Conservation (phyloP, 2,797 vertebrate species). For the Lithobates pipiens region DNA sequence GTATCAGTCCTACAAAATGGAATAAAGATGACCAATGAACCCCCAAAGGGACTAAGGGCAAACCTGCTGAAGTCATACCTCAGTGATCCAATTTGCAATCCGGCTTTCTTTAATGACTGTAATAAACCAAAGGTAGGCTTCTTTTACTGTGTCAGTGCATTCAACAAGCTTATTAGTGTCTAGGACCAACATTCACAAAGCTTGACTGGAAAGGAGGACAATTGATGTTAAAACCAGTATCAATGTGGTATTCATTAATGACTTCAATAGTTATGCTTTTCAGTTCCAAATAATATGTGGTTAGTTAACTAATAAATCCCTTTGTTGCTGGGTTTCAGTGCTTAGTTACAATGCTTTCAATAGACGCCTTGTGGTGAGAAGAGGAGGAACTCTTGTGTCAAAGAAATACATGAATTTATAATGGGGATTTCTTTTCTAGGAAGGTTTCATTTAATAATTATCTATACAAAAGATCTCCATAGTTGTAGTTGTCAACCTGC, state of each 20-base stretch:
- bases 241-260: background rate
- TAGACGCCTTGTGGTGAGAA: background rate
- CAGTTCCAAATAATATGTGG: background rate
- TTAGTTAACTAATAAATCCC: background rate
- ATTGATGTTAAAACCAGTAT: slow-evolving; percentile 1
- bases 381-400: background rate
- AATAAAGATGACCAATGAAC: slow-evolving; percentile 65
- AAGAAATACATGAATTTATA: background rate
- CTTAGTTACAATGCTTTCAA: background rate
- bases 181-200: slow-evolving; percentile 6
- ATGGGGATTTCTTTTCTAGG: background rate
- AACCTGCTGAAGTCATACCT: slow-evolving; percentile 57
- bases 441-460: background rate
- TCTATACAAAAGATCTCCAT: no score
- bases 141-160: slow-evolving; percentile 21
- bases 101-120: slow-evolving; percentile 65
- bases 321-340: background rate
- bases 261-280: background rate
- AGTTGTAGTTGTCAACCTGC: no score
- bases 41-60: slow-evolving; percentile 63
- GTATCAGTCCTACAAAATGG: slow-evolving; percentile 53
- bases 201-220: background rate
- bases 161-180: slow-evolving; percentile 25
- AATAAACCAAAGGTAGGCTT: slow-evolving; percentile 65
- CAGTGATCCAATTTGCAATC: slow-evolving; percentile 65